Conservation (phyloP, 2,888 invertebrate species). For the Myopa testacea region DNA sequence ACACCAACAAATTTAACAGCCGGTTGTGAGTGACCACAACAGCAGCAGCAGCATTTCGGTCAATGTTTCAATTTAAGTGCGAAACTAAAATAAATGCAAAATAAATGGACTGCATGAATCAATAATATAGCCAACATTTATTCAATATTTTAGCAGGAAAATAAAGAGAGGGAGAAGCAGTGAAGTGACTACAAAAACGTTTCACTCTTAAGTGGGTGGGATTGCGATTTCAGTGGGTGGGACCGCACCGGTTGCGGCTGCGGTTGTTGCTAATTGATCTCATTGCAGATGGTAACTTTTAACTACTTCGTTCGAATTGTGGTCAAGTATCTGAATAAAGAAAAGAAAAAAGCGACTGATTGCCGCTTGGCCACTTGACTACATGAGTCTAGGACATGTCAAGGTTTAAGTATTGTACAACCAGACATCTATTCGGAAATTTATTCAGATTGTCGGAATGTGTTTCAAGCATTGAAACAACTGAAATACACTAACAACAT, state of each 20-base stretch:
- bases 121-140: conserved; percentile 2
- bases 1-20: conserved; percentile 1
- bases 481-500: too few relatives aligned
- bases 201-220: not conserved
- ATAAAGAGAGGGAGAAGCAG: not conserved
- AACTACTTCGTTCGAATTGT: not conserved
- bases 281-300: not conserved
- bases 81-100: conserved; percentile 20
- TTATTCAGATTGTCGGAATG: too few relatives aligned
- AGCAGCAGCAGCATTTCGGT: conserved; percentile 6
- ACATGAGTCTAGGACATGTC: too few relatives aligned
- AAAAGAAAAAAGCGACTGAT: not conserved
- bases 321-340: not conserved
- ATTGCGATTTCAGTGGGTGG: not conserved
- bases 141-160: conserved; percentile 9
- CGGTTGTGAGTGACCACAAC: conserved; percentile 18
- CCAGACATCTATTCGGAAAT: too few relatives aligned
- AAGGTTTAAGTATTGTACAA: too few relatives aligned
- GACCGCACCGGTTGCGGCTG: not conserved
- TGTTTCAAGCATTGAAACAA: too few relatives aligned
- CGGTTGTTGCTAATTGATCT: not conserved
- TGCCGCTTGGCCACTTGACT: not conserved
- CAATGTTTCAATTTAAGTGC: conserved; percentile 8
- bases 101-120: not conserved
- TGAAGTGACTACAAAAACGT: too few relatives aligned